Evolutionary conservation across 2,888 invertebrate species (phyloP).

Genomic region (Cheilosia urbana): DNA sequence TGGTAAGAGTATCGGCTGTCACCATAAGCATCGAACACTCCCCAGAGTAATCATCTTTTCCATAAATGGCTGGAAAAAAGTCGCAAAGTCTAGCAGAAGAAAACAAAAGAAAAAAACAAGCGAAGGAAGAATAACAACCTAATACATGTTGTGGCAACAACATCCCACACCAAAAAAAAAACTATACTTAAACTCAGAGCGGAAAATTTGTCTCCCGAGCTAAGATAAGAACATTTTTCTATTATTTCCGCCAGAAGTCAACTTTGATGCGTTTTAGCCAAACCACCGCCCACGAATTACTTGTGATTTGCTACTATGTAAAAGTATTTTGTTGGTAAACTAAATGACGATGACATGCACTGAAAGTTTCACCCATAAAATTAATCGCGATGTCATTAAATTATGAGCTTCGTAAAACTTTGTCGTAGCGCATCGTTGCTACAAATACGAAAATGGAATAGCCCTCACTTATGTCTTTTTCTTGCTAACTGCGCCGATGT

Average conservation of each 20-base stretch:
- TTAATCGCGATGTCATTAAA: conserved; percentile 72
- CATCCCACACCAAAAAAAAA: not conserved
- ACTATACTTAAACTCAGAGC: conserved; percentile 11
- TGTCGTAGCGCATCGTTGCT: conserved; percentile 50
- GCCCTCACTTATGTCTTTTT: conserved; percentile 31
- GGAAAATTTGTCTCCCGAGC: conserved; percentile 59
- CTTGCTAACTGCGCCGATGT: conserved; percentile 24
- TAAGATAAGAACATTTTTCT: conserved; percentile 52
- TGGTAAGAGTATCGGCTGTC: conserved; percentile 37
- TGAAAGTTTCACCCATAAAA: conserved; percentile 71
- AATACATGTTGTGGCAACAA: conserved; percentile 22
- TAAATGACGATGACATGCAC: conserved; percentile 69
- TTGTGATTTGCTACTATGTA: conserved; percentile 8
- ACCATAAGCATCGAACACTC: not conserved
- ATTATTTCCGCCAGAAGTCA: conserved; percentile 67
- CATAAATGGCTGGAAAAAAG: conserved; percentile 9
- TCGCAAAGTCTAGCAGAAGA: not conserved
- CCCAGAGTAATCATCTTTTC: conserved; percentile 13
- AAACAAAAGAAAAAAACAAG: not conserved
- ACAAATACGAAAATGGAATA: conserved; percentile 57
- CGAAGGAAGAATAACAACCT: not conserved
- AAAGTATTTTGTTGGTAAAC: conserved; percentile 27
- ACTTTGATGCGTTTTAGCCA: conserved; percentile 54
- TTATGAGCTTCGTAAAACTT: conserved; percentile 72
- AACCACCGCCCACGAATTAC: not conserved